Evolutionary conservation across 2,113 vertebrate genomes (phyloP), one percentile per base, ranked within the genome.

Genomic region (Athene noctua): DNA sequence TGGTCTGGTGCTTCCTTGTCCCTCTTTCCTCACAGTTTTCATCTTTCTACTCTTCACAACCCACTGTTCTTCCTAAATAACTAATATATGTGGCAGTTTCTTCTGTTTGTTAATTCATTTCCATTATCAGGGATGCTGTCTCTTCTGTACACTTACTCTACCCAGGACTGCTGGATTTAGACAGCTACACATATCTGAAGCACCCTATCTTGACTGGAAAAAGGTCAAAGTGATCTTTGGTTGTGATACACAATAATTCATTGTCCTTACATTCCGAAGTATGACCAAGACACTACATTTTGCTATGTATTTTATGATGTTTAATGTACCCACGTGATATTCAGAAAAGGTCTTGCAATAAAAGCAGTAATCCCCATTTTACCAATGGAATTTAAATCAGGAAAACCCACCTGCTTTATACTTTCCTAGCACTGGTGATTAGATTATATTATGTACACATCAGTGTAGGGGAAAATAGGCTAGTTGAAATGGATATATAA

Each of bases 271-370:
- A 47, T 90, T 73, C 47, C 81, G 62, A 91, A 85, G 38, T 47
- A 13, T 62, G 79, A 82, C 62, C 80, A 85, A 80, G 81, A 59
- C 71, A 54, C 30, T 61, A 44, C 4, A 2, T 82, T 92, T 87
- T 90, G 46, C 29, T 62, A 12, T 47, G 36, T 20, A 26, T 79
- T 95, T 96, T 91, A 86, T 27, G 42, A 75, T 14, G 29, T 55
- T 72, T 71, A 81, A 94, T 72, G 46, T 77, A 66, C 66, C 32
- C 66, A 87, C 1, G 4, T 77, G 91, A 68, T 73, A 85, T 67
- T 96, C 81, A 74, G 62, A 44, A 96, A 93, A 97, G 84, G 38
- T 95, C 91, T 94, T 85, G 80, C 26, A 66, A 75, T 73, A 94
- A 96, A 95, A 95, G 70, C 66, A 85, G 51, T 51, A 93, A 92